phyloP scores from a whole-genome alignment of 2,888 invertebrate genomes.

The Mayetiola destructor region DNA sequence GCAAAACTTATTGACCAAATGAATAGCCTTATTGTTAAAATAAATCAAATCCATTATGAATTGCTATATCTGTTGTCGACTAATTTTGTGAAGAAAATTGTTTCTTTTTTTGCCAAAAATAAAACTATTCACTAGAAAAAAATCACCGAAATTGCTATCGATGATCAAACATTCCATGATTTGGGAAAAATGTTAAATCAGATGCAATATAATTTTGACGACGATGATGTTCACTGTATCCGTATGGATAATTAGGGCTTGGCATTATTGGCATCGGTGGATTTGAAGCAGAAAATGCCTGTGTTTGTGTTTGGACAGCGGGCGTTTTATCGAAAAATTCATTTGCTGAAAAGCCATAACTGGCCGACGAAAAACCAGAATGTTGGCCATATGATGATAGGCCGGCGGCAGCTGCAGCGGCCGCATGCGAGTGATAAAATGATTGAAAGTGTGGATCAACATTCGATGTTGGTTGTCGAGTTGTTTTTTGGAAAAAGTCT shows the following conservation, averaged over 20 bases:
- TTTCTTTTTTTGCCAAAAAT: too few relatives aligned
- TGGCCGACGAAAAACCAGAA: conserved; percentile 19
- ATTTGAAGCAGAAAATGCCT: conserved; percentile 26
- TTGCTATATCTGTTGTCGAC: too few relatives aligned
- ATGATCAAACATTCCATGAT: conserved; percentile 36
- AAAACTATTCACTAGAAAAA: too few relatives aligned
- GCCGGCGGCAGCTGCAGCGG: background rate
- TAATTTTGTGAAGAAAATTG: too few relatives aligned
- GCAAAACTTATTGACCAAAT: too few relatives aligned
- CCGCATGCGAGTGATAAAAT: conserved; percentile 15
- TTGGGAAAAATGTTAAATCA: conserved; percentile 26
- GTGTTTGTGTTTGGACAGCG: conserved; percentile 18
- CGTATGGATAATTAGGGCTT: conserved; percentile 52
- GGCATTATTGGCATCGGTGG: conserved; percentile 50
- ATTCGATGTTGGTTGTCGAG: background rate
- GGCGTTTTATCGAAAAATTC: background rate
- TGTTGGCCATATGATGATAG: conserved; percentile 6
- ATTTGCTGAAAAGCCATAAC: conserved; percentile 23
- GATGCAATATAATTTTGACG: conserved; percentile 4
- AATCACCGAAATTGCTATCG: too few relatives aligned
- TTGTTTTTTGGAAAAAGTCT: conserved; percentile 4
- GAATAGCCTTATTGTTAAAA: too few relatives aligned
- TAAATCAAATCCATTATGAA: too few relatives aligned
- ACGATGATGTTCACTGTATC: conserved; percentile 23
- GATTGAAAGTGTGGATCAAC: conserved; percentile 32